A percentile compares a stretch with the other conserved stretches of the same genome.
These are phyloP conservation scores for Ferdinandea cuprea DNA, from an alignment of 2,888 invertebrate species.

Conservation along the genomic window DNA sequence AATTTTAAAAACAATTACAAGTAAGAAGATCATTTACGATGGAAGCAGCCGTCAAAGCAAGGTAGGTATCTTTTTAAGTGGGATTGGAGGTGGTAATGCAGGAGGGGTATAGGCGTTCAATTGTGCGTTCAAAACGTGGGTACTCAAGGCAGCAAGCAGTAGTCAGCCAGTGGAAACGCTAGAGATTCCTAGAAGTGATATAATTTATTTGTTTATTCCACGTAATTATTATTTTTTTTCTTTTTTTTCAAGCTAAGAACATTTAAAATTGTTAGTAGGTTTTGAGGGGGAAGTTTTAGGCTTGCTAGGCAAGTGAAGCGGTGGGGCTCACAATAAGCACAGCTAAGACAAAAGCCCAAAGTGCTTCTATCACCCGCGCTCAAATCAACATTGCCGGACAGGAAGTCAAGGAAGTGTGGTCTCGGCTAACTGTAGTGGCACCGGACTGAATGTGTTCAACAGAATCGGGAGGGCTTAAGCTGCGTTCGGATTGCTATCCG, in stretches of 20 bases:
- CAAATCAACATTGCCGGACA: too few relatives aligned
- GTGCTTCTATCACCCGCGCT: too few relatives aligned
- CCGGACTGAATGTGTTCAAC: too few relatives aligned
- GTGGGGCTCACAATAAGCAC: constrained; percentile 1
- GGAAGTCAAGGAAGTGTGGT: too few relatives aligned
- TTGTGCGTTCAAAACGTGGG: constrained; percentile 44
- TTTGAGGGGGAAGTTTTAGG: background rate
- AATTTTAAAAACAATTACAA: constrained; percentile 60
- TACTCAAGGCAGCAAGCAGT: constrained; percentile 24
- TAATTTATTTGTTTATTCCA: constrained; percentile 42
- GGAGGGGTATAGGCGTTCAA: background rate
- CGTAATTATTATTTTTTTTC: background rate
- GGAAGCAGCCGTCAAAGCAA: constrained; percentile 1
- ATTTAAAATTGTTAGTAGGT: background rate
- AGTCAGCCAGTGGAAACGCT: constrained; percentile 59
- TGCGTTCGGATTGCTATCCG: too few relatives aligned
- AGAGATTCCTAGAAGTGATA: constrained; percentile 65
- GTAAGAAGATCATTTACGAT: constrained; percentile 64
- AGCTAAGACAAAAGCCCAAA: too few relatives aligned
- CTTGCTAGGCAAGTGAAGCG: background rate
- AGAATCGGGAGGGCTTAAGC: too few relatives aligned
- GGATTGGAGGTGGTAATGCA: too few relatives aligned
- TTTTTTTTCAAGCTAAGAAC: constrained; percentile 4
- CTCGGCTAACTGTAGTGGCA: too few relatives aligned
- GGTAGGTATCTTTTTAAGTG: constrained; percentile 3